A percentile compares a stretch with the other conserved stretches of the same genome.
These are phyloP conservation scores for Leucania comma DNA, from an alignment of 2,888 invertebrate genomes.

Conservation along the genomic window DNA sequence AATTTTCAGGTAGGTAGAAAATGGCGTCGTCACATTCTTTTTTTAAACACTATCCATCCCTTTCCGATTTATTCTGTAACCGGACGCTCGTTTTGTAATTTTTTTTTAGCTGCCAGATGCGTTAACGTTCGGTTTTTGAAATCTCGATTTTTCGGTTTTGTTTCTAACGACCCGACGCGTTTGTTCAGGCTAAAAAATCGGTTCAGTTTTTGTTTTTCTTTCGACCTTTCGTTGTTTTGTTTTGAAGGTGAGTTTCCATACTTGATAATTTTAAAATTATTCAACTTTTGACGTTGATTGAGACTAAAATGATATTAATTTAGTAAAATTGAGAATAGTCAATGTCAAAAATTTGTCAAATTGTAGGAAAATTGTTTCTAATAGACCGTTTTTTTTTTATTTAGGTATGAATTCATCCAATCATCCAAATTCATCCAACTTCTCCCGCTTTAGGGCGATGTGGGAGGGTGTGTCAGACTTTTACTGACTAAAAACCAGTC, in stretches of 20 bases:
- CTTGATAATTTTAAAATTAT: too few relatives aligned
- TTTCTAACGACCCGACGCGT: constrained; percentile 44
- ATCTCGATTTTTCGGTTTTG: constrained; percentile 50
- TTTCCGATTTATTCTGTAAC: constrained; percentile 58
- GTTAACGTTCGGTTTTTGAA: constrained; percentile 54
- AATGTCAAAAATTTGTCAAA: too few relatives aligned
- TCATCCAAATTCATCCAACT: too few relatives aligned
- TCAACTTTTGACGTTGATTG: too few relatives aligned
- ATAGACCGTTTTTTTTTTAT: too few relatives aligned
- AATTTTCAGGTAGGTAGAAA: constrained; percentile 8
- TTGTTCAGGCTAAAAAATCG: constrained; percentile 36
- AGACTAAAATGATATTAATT: too few relatives aligned
- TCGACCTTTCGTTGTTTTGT: constrained; percentile 1
- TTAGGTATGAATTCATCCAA: too few relatives aligned
- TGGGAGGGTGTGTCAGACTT: too few relatives aligned
- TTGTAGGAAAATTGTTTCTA: too few relatives aligned
- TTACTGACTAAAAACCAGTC: too few relatives aligned
- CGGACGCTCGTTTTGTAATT: constrained; percentile 38
- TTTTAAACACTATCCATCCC: constrained; percentile 42
- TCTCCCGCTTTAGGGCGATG: too few relatives aligned
- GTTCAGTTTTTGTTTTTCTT: constrained; percentile 14
- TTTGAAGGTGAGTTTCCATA: not conserved
- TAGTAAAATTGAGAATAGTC: too few relatives aligned
- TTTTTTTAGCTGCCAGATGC: constrained; percentile 51
- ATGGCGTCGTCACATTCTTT: constrained; percentile 5